These are phyloP conservation scores for Eupithecia abbreviata DNA, from an alignment of 2,888 invertebrate species.

Conservation along the genomic window DNA sequence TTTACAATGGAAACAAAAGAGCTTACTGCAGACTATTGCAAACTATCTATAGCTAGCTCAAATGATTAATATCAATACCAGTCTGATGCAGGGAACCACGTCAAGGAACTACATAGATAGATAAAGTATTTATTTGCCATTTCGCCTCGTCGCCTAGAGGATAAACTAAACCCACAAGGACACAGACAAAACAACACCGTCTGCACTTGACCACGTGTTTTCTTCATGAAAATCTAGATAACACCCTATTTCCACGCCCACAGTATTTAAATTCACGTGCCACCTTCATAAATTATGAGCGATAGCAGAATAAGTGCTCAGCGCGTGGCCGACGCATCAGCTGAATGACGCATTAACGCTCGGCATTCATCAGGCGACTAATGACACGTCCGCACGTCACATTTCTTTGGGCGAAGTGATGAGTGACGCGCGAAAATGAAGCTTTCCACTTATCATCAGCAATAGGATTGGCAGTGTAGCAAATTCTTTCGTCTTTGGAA, in stretches of 20 bases:
- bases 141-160: background rate
- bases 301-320: constrained; percentile 66
- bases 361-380: constrained; percentile 80
- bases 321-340: constrained; percentile 70
- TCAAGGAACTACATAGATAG: too few relatives aligned
- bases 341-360: constrained; percentile 79
- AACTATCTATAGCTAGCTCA: too few relatives aligned
- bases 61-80: too few relatives aligned
- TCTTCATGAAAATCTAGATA: background rate
- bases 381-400: constrained; percentile 82
- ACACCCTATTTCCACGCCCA: constrained; percentile 25
- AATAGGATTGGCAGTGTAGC: background rate
- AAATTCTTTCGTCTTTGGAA: too few relatives aligned
- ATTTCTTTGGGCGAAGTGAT: constrained; percentile 51
- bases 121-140: too few relatives aligned
- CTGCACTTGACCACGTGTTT: background rate
- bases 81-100: too few relatives aligned
- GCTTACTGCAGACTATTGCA: too few relatives aligned
- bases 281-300: constrained; percentile 53
- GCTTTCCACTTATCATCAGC: background rate
- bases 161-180: background rate
- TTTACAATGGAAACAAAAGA: too few relatives aligned
- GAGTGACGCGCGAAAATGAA: constrained; percentile 19
- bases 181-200: background rate
- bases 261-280: constrained; percentile 45